Evolutionary conservation across 2,888 invertebrate species (phyloP).

Genomic region (Tyria jacobaeae): DNA sequence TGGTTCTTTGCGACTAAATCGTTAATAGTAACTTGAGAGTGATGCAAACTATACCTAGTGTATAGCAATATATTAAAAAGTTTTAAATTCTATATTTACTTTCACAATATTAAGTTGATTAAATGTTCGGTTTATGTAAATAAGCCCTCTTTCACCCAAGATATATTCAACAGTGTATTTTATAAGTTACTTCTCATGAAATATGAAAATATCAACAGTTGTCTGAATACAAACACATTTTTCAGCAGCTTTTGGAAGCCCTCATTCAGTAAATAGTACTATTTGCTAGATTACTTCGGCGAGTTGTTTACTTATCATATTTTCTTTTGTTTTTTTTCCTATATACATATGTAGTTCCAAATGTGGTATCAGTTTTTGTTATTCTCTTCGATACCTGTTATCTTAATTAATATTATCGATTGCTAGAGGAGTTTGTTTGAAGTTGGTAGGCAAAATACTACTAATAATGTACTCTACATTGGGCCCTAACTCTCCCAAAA

Average conservation of each 20-base stretch:
- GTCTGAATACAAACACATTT: neutral
- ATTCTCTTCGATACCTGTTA: neutral
- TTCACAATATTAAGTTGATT: no score
- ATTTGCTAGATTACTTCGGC: conserved; percentile 1
- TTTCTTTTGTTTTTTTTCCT: neutral
- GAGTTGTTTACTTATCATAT: neutral
- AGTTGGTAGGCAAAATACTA: neutral
- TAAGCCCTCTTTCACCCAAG: no score
- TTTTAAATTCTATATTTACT: no score
- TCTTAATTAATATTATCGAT: neutral
- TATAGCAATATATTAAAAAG: no score
- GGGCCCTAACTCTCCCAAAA: no score
- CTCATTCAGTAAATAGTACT: neutral
- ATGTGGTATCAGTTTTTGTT: neutral
- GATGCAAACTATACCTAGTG: no score
- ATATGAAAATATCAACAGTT: neutral
- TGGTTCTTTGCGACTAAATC: no score
- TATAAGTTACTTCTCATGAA: neutral
- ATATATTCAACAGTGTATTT: neutral
- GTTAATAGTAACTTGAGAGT: no score
- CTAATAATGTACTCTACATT: no score
- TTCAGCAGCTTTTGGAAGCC: neutral
- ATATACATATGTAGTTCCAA: neutral
- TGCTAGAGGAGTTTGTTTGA: neutral
- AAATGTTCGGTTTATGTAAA: neutral